Evolutionary conservation across 2,888 invertebrate genomes (phyloP).

Genomic region (Linyphia triangularis): DNA sequence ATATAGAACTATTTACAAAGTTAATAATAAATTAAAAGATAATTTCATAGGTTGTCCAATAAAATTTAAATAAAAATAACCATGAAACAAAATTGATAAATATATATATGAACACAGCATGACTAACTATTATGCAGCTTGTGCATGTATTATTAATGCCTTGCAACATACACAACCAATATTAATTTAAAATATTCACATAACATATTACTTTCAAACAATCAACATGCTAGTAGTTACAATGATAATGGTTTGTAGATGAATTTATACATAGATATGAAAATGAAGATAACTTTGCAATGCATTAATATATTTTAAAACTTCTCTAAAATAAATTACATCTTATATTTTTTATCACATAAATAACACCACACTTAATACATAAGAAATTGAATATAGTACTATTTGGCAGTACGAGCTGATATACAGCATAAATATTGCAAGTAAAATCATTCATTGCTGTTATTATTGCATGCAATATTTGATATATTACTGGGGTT

Average conservation of each 20-base stretch:
- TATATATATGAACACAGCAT: slow-evolving; percentile 28
- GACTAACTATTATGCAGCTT: slow-evolving; percentile 20
- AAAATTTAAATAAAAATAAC: slow-evolving; percentile 40
- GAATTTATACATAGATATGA: slow-evolving; percentile 37
- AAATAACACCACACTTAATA: slow-evolving; percentile 13
- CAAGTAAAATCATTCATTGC: too few relatives aligned
- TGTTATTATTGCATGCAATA: too few relatives aligned
- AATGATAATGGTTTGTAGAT: slow-evolving; percentile 5
- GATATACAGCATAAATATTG: neutral
- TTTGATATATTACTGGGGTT: neutral
- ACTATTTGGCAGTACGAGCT: slow-evolving; percentile 36
- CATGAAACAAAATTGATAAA: slow-evolving; percentile 24
- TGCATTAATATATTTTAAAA: neutral
- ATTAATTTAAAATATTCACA: slow-evolving; percentile 9
- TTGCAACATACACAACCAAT: slow-evolving; percentile 12
- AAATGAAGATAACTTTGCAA: slow-evolving; percentile 20
- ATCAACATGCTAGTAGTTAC: slow-evolving; percentile 7
- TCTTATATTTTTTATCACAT: slow-evolving; percentile 2
- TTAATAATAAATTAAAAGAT: slow-evolving; percentile 18
- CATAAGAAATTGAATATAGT: neutral
- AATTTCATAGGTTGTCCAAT: neutral
- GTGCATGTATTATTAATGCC: neutral
- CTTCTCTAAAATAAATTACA: slow-evolving; percentile 38
- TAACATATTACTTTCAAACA: slow-evolving; percentile 5
- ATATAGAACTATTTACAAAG: slow-evolving; percentile 30